phyloP scores from a whole-genome alignment of 2,113 vertebrate species.

The Recurvirostra avosetta region DNA sequence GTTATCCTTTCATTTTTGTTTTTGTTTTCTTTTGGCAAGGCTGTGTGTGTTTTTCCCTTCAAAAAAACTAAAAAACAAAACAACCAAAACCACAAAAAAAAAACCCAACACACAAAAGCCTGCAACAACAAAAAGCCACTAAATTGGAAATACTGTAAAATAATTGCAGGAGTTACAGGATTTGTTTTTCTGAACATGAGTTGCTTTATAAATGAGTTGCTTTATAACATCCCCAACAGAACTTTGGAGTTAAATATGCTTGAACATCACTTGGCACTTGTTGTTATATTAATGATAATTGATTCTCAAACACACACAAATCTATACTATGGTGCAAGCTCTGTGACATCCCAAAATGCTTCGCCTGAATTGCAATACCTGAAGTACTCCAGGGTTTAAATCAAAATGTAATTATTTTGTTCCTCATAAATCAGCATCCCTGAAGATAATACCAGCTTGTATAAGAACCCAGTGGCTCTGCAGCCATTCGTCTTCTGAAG shows the following conservation, averaged over 20 bases:
- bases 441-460: background rate
- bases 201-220: background rate
- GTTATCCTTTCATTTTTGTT: background rate
- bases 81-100: background rate
- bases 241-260: background rate
- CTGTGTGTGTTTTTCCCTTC: background rate
- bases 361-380: background rate
- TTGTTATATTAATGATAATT: constrained; percentile 29
- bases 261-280: background rate
- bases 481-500: background rate
- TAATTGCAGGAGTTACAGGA: background rate
- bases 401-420: constrained; percentile 54
- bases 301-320: constrained; percentile 19
- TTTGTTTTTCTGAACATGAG: background rate
- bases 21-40: background rate
- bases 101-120: background rate
- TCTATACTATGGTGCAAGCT: background rate
- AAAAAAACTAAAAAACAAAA: background rate
- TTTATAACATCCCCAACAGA: background rate
- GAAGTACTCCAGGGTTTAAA: constrained; percentile 24
- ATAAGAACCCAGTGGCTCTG: background rate
- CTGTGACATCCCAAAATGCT: background rate
- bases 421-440: constrained; percentile 24
- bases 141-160: background rate
- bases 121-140: background rate